A percentile compares a stretch with the other conserved stretches of the same genome.
Conservation (phyloP, 1,140 invertebrate genomes). For the Drosophila micromelanica region DNA sequence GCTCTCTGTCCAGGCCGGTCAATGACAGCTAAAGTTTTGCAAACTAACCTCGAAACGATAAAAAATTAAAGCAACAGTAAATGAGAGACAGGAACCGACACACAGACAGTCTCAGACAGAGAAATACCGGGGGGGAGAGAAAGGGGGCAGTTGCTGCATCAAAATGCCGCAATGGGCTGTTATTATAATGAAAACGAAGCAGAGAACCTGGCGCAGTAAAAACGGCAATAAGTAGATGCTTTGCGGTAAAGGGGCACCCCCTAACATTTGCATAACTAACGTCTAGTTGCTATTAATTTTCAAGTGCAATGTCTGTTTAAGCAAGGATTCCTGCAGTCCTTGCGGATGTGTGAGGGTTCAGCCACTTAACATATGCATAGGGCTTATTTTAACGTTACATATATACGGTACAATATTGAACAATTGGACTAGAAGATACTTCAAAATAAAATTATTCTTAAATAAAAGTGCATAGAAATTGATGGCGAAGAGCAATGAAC, state of each 20-base stretch:
- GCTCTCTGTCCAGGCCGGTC: slow-evolving; percentile 42
- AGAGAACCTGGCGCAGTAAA: slow-evolving; percentile 40
- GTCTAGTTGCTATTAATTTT: slow-evolving; percentile 50
- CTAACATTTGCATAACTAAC: slow-evolving; percentile 62
- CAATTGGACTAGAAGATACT: too few species aligned
- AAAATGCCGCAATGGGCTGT: slow-evolving; percentile 75
- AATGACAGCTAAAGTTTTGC: slow-evolving; percentile 80
- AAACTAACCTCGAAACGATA: slow-evolving; percentile 75
- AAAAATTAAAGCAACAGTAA: slow-evolving; percentile 77
- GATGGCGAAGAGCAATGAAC: too few species aligned
- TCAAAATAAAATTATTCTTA: too few species aligned
- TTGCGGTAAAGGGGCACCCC: slow-evolving; percentile 15
- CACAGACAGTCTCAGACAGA: not conserved
- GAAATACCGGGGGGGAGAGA: not conserved
- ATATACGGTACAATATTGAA: not conserved
- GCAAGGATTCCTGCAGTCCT: not conserved
- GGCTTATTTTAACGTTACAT: not conserved
- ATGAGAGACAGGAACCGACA: slow-evolving; percentile 28
- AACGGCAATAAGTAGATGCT: slow-evolving; percentile 31
- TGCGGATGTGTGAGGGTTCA: not conserved
- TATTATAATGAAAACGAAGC: slow-evolving; percentile 77
- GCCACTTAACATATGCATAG: not conserved
- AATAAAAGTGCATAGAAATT: too few species aligned
- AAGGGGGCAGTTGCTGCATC: slow-evolving; percentile 55
- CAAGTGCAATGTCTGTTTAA: slow-evolving; percentile 53